A percentile compares a stretch with the other conserved stretches of the same genome.
These are phyloP conservation scores for Cryptocheilus praepositus DNA, from an alignment of 2,888 invertebrate genomes.

Conservation along the genomic window DNA sequence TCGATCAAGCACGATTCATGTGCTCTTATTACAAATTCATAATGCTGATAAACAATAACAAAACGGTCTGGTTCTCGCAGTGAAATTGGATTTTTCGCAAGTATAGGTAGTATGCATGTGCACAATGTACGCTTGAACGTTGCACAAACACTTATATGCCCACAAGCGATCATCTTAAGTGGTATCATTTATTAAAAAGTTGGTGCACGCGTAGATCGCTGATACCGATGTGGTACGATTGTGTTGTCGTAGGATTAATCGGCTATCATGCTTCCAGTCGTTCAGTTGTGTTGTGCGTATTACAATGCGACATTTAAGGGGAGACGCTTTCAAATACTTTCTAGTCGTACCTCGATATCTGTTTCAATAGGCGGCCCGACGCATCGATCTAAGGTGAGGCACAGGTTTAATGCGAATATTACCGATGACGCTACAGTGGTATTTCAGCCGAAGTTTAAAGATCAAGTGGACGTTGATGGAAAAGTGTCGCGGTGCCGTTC, in stretches of 20 bases:
- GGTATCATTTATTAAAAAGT: conserved; percentile 6
- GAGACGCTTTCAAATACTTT: conserved; percentile 40
- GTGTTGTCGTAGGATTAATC: conserved; percentile 3
- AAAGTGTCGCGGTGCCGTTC: too few species aligned
- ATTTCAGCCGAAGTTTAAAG: too few species aligned
- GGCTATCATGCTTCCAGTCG: not conserved
- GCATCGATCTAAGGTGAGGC: too few species aligned
- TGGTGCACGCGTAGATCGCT: conserved; percentile 1
- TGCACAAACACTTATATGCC: not conserved
- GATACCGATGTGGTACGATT: not conserved
- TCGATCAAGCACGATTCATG: too few species aligned
- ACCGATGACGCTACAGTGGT: too few species aligned
- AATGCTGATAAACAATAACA: too few species aligned
- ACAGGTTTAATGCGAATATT: too few species aligned
- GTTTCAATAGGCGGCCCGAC: too few species aligned
- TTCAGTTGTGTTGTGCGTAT: conserved; percentile 33
- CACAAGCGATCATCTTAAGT: not conserved
- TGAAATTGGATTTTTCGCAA: not conserved
- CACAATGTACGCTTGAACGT: not conserved
- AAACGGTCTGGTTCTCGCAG: not conserved
- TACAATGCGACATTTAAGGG: conserved; percentile 56
- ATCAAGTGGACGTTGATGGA: too few species aligned
- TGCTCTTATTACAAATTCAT: too few species aligned
- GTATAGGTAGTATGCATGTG: not conserved
- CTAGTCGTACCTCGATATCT: conserved; percentile 28